Percentiles rank a stretch among this genome's conserved stretches.
These are phyloP conservation scores for Ameiurus melas DNA, from an alignment of 2,113 vertebrate genomes.

Conservation along the genomic window DNA sequence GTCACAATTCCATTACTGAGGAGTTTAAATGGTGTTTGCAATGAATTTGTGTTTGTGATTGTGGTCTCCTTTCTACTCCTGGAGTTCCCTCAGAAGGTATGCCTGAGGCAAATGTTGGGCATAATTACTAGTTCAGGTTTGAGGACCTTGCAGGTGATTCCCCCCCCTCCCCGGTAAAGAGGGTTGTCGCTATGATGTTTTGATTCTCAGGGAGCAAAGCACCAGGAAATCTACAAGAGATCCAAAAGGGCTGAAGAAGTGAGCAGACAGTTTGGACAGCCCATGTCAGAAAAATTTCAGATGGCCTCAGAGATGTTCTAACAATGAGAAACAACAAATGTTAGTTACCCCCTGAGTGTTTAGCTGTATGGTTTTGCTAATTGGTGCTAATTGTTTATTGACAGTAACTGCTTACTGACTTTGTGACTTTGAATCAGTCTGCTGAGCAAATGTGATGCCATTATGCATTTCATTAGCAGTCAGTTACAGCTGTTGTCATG, in stretches of 20 bases:
- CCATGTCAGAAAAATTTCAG: neutral
- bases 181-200: neutral
- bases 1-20: neutral
- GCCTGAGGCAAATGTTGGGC: neutral
- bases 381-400: conserved; percentile 63
- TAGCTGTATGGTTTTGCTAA: conserved; percentile 25
- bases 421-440: conserved; percentile 55
- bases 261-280: neutral
- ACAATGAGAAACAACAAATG: neutral
- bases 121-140: neutral
- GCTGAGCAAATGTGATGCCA: conserved; percentile 52
- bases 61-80: neutral
- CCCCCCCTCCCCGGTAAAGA: too few species aligned
- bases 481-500: conserved; percentile 57
- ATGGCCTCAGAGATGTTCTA: neutral
- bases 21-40: neutral
- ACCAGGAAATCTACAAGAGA: neutral
- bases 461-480: conserved; percentile 55
- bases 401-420: conserved; percentile 56
- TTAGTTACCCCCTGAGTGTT: neutral
- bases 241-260: neutral
- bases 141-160: neutral
- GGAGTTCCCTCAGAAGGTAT: neutral
- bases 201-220: neutral
- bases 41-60: neutral